Conservation (phyloP, 2,797 vertebrate genomes). For the Danio albolineatus region DNA sequence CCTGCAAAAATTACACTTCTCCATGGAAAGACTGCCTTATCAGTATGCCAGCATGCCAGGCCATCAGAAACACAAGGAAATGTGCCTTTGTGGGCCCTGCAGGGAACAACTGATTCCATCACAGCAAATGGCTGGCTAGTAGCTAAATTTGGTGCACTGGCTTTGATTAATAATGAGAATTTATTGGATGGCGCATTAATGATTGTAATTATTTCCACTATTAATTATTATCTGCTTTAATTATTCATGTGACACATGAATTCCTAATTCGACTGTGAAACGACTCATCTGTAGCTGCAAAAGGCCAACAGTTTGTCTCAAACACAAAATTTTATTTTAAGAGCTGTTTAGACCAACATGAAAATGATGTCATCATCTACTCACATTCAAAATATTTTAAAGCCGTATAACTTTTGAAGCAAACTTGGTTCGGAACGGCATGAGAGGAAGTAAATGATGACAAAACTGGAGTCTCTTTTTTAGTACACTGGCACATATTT, state of each 20-base stretch:
- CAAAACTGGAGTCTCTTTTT: not conserved
- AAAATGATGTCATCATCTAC: not conserved
- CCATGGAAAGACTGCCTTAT: not conserved
- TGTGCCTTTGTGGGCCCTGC: not conserved
- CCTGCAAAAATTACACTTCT: constrained; percentile 45
- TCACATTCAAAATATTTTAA: not conserved
- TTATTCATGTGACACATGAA: not conserved
- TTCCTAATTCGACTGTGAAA: not conserved
- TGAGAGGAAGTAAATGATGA: not conserved
- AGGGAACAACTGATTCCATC: not conserved
- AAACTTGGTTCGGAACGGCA: too few relatives aligned
- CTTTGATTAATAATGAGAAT: constrained; percentile 1
- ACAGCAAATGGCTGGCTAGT: not conserved
- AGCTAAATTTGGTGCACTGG: not conserved
- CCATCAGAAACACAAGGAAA: constrained; percentile 20
- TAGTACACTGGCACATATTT: too few relatives aligned
- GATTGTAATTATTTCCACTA: not conserved
- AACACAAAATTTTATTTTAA: not conserved
- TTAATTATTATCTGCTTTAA: not conserved
- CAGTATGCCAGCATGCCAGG: constrained; percentile 23
- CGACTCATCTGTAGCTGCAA: not conserved
- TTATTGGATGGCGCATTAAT: not conserved
- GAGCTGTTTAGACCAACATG: not conserved
- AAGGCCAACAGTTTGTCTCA: not conserved
- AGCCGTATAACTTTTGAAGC: not conserved